Base-by-base conservation (phyloP, 1,140 invertebrate species). In the Sycobia sp. region DNA sequence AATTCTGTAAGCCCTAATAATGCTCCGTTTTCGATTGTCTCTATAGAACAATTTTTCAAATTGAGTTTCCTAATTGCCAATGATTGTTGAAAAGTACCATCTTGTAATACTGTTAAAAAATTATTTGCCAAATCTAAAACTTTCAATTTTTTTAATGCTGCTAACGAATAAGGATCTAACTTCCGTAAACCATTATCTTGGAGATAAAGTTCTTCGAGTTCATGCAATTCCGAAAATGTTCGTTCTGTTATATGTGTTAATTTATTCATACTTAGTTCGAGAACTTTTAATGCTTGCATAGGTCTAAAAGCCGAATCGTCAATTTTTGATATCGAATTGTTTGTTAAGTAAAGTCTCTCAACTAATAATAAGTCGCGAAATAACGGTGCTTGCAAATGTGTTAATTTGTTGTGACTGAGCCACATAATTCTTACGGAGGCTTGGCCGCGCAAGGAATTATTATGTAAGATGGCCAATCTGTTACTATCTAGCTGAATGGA, bases 401-500 rank as follows among this genome's bases (percentile, higher is more conserved):
- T 87, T 44, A 95, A 78, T 70, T 89, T 87, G 75, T 95, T 95
- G 76, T 93, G 88, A 29, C 90, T 88, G 14, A 95, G 79, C 91
- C 92, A 93, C 85, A 95, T 89, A 61, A 94, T 92, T 76, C 93
- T 88, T 14, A 94, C 88, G 64, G 88, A 90, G 1, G 86, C 87
- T 76, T 94, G 91, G 4, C 91, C 90, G 27, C 86, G 80, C 18
- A 96, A 84, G 1, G 91, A 91, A 70, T 89, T 88, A 71, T 90
- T 89, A 73, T 94, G 90, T 23, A 97, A 78, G 10, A 86, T 82
- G 18, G 84, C 85, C 59, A 97, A 86, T 68, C 87, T 86, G 78
- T 97, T 97, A 55, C 88, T 87, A 73, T 92, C 91, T 8, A 97
- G 79, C 75, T 95, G 92, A 56, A 97, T 90, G 0, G 92, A 93